These are phyloP conservation scores for Drosophila hamatofila DNA, from an alignment of 2,888 invertebrate species.

Conservation along the genomic window DNA sequence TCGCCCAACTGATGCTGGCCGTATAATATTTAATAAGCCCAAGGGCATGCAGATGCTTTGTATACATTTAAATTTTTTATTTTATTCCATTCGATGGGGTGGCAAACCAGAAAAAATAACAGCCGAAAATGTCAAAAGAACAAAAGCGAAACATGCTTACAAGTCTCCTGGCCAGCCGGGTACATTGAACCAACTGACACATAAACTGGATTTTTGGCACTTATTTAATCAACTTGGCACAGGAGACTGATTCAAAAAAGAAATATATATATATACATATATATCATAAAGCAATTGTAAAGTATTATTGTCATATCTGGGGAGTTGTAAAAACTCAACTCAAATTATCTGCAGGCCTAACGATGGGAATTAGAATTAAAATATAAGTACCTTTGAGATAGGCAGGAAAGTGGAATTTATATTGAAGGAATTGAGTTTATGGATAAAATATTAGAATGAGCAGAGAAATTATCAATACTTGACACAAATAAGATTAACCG, in stretches of 20 bases:
- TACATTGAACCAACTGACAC: conserved; percentile 28
- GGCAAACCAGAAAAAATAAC: conserved; percentile 29
- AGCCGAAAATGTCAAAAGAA: conserved; percentile 20
- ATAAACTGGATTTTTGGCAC: conserved; percentile 18
- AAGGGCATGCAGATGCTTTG: conserved; percentile 62
- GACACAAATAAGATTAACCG: background rate
- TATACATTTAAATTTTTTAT: conserved; percentile 58
- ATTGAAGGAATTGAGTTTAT: background rate
- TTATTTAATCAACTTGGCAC: conserved; percentile 41
- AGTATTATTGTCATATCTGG: conserved; percentile 27
- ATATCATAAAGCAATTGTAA: conserved; percentile 57
- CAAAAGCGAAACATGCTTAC: conserved; percentile 11
- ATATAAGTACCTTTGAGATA: background rate
- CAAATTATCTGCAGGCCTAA: conserved; percentile 1
- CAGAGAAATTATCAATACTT: background rate
- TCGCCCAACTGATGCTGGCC: conserved; percentile 34
- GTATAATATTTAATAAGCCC: conserved; percentile 67
- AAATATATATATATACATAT: conserved; percentile 35
- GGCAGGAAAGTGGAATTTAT: background rate
- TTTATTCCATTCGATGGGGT: conserved; percentile 48
- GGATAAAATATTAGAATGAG: background rate
- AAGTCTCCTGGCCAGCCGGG: conserved; percentile 8
- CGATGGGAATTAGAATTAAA: background rate
- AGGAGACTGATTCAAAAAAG: conserved; percentile 25
- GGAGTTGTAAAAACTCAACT: conserved; percentile 13